Percentiles rank a stretch among this genome's conserved stretches.
Conservation (phyloP, 2,797 vertebrate genomes). For the Leptatherina wallacei region DNA sequence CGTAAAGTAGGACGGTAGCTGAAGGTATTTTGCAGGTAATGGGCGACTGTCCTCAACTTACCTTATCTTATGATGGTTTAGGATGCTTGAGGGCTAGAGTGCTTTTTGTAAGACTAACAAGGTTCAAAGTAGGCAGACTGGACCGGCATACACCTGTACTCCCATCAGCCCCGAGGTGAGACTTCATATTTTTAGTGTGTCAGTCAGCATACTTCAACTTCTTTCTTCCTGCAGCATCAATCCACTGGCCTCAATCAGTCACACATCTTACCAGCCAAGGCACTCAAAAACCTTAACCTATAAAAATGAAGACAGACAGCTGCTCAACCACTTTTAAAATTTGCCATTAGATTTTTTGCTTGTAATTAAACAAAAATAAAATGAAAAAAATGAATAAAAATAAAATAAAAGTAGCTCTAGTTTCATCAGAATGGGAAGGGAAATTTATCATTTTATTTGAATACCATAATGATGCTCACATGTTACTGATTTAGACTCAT, state of each 20-base stretch:
- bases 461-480: neutral
- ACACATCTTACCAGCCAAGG: constrained; percentile 36
- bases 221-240: constrained; percentile 61
- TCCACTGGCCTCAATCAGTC: constrained; percentile 72
- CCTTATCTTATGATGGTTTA: constrained; percentile 30
- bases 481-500: neutral
- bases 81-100: constrained; percentile 47
- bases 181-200: constrained; percentile 58
- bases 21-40: constrained; percentile 30
- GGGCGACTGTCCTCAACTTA: constrained; percentile 33
- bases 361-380: neutral
- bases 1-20: constrained; percentile 33
- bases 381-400: no score
- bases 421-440: neutral
- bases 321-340: constrained; percentile 13
- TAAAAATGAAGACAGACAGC: constrained; percentile 29
- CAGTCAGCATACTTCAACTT: constrained; percentile 46
- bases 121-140: constrained; percentile 34
- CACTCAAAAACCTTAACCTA: constrained; percentile 45
- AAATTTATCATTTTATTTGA: neutral
- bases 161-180: constrained; percentile 50
- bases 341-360: constrained; percentile 19
- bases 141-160: constrained; percentile 68
- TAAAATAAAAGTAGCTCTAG: neutral
- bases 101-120: constrained; percentile 54